phyloP scores from a whole-genome alignment of 2,888 invertebrate species.

The Tanytarsus gracilentus region DNA sequence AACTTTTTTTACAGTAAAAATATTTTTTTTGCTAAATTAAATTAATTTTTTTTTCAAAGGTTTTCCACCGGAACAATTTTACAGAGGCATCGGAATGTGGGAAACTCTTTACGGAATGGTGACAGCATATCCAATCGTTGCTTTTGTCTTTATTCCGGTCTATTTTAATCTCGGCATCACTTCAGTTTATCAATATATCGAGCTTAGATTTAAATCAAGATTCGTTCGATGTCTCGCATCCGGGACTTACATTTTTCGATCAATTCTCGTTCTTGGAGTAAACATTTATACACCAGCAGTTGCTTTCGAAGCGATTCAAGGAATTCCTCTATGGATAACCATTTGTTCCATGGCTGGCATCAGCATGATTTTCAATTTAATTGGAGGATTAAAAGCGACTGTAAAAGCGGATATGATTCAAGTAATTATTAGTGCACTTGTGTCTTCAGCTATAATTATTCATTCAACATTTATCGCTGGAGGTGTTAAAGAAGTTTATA shows the following conservation, averaged over 20 bases:
- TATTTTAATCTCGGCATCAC: constrained; percentile 76
- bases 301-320: constrained; percentile 36
- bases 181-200: constrained; percentile 72
- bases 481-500: constrained; percentile 58
- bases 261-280: constrained; percentile 71
- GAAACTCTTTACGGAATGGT: constrained; percentile 78
- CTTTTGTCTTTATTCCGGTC: constrained; percentile 75
- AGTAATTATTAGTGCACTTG: constrained; percentile 73
- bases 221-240: constrained; percentile 70
- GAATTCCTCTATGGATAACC: constrained; percentile 75
- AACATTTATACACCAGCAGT: constrained; percentile 70
- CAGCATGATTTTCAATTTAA: constrained; percentile 63
- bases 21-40: constrained; percentile 10
- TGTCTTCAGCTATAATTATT: constrained; percentile 68
- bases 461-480: constrained; percentile 69
- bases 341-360: constrained; percentile 66
- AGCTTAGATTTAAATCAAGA: constrained; percentile 46
- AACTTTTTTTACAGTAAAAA: background rate
- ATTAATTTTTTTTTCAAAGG: constrained; percentile 46
- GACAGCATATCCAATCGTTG: constrained; percentile 72
- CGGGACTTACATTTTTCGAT: constrained; percentile 70
- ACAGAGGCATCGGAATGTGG: constrained; percentile 79
- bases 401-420: constrained; percentile 86
- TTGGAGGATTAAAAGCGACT: constrained; percentile 72
- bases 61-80: constrained; percentile 75